These are phyloP conservation scores for Ips typographus DNA, from an alignment of 1,140 invertebrate genomes.

Conservation along the genomic window DNA sequence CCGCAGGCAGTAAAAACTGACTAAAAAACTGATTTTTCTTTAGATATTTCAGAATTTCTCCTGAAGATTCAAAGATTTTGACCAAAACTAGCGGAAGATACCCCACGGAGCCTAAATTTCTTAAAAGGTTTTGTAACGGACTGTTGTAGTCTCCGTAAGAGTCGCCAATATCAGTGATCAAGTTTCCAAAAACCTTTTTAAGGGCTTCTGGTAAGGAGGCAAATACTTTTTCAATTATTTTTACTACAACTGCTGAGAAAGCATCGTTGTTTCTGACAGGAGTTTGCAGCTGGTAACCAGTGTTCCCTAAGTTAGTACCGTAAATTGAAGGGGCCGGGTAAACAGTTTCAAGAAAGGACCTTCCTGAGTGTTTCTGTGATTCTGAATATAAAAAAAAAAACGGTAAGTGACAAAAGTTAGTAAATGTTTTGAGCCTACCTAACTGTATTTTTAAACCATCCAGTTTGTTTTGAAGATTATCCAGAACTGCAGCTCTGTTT, in stretches of 20 bases:
- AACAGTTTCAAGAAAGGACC: background rate
- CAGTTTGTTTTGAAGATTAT: constrained; percentile 30
- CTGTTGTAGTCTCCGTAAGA: constrained; percentile 34
- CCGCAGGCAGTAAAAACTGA: constrained; percentile 44
- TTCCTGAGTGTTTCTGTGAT: constrained; percentile 6
- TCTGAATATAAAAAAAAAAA: constrained; percentile 30
- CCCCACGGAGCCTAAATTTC: constrained; percentile 34
- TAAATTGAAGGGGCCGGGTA: background rate
- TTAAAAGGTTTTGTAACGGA: constrained; percentile 29
- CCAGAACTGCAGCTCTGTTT: constrained; percentile 20
- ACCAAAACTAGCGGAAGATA: constrained; percentile 43
- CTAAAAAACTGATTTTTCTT: constrained; percentile 44
- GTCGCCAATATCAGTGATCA: constrained; percentile 31
- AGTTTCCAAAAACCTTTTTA: constrained; percentile 37
- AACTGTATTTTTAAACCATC: constrained; percentile 38
- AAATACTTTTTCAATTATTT: constrained; percentile 46
- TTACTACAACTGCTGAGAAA: constrained; percentile 40
- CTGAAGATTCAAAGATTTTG: constrained; percentile 40
- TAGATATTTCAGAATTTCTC: constrained; percentile 40
- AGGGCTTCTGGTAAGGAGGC: constrained; percentile 40
- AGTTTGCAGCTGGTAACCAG: constrained; percentile 1
- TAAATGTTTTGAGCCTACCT: constrained; percentile 33
- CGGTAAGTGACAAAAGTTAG: constrained; percentile 18
- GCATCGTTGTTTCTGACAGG: constrained; percentile 30
- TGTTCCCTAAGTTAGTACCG: background rate